phyloP scores from a whole-genome alignment of 1,140 invertebrate genomes.

The Agrypnia vestita region DNA sequence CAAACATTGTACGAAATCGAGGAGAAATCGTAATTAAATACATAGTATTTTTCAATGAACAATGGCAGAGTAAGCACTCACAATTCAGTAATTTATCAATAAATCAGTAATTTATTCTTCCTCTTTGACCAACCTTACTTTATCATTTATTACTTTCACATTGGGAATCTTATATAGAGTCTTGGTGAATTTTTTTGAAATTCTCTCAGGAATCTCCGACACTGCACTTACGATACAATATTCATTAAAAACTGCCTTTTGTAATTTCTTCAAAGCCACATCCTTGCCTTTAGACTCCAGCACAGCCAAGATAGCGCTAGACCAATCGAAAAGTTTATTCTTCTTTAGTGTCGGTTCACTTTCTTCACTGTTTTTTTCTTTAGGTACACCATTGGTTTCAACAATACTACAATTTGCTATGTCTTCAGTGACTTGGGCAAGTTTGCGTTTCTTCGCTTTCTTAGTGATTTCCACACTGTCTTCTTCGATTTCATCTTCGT shows the following conservation, averaged over 20 bases:
- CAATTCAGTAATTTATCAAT: neutral
- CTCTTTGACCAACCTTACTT: conserved; percentile 36
- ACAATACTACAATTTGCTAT: conserved; percentile 30
- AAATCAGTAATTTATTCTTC: conserved; percentile 42
- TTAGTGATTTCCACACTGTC: conserved; percentile 62
- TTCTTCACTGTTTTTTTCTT: conserved; percentile 29
- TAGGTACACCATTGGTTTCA: conserved; percentile 11
- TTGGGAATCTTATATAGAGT: conserved; percentile 54
- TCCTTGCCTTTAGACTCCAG: conserved; percentile 52
- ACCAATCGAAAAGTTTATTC: conserved; percentile 56
- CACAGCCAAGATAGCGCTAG: conserved; percentile 38
- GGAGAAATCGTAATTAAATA: no score
- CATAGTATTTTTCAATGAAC: no score
- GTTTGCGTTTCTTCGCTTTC: conserved; percentile 64
- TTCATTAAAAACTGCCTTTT: conserved; percentile 56
- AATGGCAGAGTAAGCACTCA: no score
- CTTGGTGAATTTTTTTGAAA: conserved; percentile 55
- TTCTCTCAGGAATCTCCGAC: conserved; percentile 48
- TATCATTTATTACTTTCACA: conserved; percentile 49
- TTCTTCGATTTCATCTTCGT: conserved; percentile 49
- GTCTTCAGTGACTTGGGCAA: conserved; percentile 66
- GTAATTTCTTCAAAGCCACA: conserved; percentile 55
- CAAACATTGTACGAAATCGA: no score
- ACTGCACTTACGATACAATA: conserved; percentile 46
- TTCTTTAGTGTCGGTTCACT: conserved; percentile 49